These are phyloP conservation scores for Heliconius hewitsoni DNA, from an alignment of 1,140 invertebrate genomes.

Conservation along the genomic window DNA sequence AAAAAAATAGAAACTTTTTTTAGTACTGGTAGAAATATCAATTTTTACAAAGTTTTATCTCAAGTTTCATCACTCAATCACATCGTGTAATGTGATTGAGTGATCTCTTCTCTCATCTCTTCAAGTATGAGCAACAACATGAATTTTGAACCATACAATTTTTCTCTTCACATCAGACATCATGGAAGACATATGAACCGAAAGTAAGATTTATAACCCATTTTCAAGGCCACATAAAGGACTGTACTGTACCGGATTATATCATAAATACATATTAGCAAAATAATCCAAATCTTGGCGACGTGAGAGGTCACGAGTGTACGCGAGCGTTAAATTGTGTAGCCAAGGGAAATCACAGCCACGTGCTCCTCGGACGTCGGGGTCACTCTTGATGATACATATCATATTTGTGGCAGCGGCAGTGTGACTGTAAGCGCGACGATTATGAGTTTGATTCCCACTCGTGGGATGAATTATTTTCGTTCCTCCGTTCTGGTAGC, in stretches of 20 bases:
- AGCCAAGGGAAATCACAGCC: conserved; percentile 11
- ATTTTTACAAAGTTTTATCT: no score
- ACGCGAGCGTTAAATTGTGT: conserved; percentile 8
- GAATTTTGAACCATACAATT: background rate
- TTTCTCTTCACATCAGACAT: background rate
- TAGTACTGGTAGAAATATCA: no score
- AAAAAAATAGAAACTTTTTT: no score
- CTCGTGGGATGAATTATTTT: no score
- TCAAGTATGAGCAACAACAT: no score
- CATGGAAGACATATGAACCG: background rate
- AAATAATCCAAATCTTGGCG: conserved; percentile 8
- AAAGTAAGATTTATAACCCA: background rate
- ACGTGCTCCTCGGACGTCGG: background rate
- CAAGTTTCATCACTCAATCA: no score
- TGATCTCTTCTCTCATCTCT: no score
- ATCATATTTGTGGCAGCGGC: background rate
- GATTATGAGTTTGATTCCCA: no score
- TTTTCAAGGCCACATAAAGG: background rate
- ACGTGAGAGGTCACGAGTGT: conserved; percentile 5
- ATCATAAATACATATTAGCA: conserved; percentile 4
- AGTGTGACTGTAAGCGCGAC: no score
- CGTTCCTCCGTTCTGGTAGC: no score
- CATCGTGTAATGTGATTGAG: no score
- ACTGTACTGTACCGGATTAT: background rate
- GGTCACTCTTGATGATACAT: background rate